Conservation (phyloP, 2,113 vertebrate species). For the Henicopernis longicauda region DNA sequence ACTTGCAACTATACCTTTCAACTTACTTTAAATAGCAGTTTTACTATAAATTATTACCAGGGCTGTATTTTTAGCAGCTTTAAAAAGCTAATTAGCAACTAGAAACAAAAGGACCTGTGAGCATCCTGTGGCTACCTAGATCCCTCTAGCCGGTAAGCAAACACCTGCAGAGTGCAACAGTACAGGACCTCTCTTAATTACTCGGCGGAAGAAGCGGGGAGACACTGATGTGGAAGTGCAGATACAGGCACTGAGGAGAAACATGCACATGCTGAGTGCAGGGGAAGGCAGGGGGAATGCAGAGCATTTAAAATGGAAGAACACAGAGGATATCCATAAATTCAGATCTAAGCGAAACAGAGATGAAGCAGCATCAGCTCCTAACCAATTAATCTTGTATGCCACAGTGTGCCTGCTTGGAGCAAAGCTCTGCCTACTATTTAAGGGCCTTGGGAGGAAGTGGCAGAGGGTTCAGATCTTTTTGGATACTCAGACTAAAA, state of each 20-base stretch:
- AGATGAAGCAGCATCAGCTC: neutral
- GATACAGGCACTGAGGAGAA: neutral
- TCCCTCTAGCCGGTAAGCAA: neutral
- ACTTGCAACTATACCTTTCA: slow-evolving; percentile 55
- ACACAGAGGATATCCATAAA: neutral
- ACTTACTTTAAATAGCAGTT: slow-evolving; percentile 64
- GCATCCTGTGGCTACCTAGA: neutral
- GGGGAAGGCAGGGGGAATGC: neutral
- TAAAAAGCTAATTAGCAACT: slow-evolving; percentile 27
- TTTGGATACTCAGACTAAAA: neutral
- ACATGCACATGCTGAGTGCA: neutral
- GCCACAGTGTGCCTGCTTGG: neutral
- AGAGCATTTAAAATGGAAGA: neutral
- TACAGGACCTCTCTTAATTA: slow-evolving; percentile 33
- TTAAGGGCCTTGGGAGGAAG: neutral
- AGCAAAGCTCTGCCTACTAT: neutral
- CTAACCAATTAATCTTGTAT: neutral
- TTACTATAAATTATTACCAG: slow-evolving; percentile 46
- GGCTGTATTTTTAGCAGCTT: slow-evolving; percentile 38
- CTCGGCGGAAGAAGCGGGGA: neutral
- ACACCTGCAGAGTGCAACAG: slow-evolving; percentile 16
- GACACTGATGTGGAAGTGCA: neutral
- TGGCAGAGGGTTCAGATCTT: neutral
- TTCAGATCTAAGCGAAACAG: neutral
- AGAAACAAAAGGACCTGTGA: slow-evolving; percentile 33